These are phyloP conservation scores for Apamea epomidion DNA, from an alignment of 2,888 invertebrate species.

Conservation along the genomic window DNA sequence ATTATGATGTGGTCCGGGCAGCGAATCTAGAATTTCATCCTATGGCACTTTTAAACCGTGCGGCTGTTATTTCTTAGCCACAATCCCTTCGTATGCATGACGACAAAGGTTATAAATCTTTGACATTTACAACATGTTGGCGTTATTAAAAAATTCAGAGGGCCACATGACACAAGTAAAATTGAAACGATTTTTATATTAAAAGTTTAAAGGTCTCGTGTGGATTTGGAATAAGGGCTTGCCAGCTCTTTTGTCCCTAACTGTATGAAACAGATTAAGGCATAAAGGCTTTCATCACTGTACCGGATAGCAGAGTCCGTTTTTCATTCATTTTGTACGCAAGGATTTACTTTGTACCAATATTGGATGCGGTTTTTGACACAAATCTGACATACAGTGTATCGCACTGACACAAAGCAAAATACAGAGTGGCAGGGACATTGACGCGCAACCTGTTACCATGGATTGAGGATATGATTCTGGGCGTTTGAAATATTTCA, in stretches of 20 bases:
- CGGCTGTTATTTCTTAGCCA: too few relatives aligned
- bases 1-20: too few relatives aligned
- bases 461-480: too few relatives aligned
- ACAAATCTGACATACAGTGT: not conserved
- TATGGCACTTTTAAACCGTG: too few relatives aligned
- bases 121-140: constrained; percentile 17
- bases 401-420: not conserved
- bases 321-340: constrained; percentile 2
- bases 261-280: constrained; percentile 16
- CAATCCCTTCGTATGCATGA: not conserved
- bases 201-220: constrained; percentile 33
- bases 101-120: constrained; percentile 1
- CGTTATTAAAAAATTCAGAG: constrained; percentile 51
- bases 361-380: not conserved
- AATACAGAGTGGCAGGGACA: not conserved
- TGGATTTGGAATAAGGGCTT: constrained; percentile 46
- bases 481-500: too few relatives aligned
- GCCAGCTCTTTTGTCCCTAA: constrained; percentile 30
- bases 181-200: constrained; percentile 48
- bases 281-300: constrained; percentile 27
- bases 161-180: constrained; percentile 34
- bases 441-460: too few relatives aligned
- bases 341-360: constrained; percentile 1
- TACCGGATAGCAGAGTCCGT: not conserved
- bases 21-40: too few relatives aligned